Evolutionary conservation across 2,113 vertebrate genomes (phyloP).

Genomic region (Eublepharis macularius): DNA sequence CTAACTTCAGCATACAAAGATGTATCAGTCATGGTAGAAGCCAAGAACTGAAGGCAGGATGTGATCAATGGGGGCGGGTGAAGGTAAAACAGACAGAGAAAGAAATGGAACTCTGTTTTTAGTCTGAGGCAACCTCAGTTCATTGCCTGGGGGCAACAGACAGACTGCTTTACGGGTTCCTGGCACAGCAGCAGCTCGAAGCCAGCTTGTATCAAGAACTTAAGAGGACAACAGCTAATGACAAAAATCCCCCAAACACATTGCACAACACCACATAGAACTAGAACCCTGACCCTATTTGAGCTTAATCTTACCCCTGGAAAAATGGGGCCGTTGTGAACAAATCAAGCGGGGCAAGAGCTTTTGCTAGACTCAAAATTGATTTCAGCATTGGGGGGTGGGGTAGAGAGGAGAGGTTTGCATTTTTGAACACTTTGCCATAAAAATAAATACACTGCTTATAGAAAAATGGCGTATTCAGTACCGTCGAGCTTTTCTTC

Average conservation of each 20-base stretch:
- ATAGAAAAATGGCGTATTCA: no score
- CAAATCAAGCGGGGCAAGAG: no score
- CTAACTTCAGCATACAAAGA: not conserved
- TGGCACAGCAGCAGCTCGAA: not conserved
- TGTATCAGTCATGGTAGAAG: not conserved
- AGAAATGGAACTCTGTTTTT: not conserved
- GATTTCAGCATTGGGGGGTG: no score
- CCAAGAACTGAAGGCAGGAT: no score
- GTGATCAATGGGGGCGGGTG: not conserved
- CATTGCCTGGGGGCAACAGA: not conserved
- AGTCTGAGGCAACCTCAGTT: not conserved
- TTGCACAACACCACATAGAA: not conserved
- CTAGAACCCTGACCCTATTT: not conserved
- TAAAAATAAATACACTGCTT: no score
- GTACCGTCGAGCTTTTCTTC: no score
- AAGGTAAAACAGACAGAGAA: not conserved
- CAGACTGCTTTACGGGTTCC: not conserved
- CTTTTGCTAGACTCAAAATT: no score
- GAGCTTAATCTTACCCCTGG: no score
- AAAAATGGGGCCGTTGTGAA: no score
- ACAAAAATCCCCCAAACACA: not conserved
- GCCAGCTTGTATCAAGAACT: not conserved
- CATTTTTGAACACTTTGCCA: no score
- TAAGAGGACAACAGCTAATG: not conserved
- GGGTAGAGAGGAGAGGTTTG: no score